Conservation (phyloP, 2,113 vertebrate species). For the Parus major region DNA sequence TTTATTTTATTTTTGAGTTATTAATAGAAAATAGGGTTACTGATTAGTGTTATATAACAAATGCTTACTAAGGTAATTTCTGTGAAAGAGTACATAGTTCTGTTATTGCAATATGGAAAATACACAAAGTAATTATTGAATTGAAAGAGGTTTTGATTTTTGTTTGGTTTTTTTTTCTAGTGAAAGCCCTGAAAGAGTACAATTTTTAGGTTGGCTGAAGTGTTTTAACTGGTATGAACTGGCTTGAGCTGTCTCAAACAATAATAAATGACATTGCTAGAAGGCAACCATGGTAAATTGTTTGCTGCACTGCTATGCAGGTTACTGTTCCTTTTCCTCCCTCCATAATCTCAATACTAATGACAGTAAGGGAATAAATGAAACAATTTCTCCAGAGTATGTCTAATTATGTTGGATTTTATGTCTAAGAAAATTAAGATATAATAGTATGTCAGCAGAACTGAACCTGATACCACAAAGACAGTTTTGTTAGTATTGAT, state of each 20-base stretch:
- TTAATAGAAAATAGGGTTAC: neutral
- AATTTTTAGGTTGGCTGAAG: constrained; percentile 14
- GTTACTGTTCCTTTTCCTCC: neutral
- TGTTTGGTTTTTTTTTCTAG: neutral
- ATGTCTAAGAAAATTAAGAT: constrained; percentile 50
- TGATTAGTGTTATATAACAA: neutral
- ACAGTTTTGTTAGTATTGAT: constrained; percentile 54
- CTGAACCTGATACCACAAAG: constrained; percentile 9
- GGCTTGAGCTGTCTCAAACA: neutral
- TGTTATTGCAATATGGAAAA: neutral
- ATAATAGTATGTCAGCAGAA: neutral
- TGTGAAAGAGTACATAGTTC: constrained; percentile 5
- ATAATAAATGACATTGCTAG: constrained; percentile 17
- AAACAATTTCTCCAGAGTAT: constrained; percentile 35
- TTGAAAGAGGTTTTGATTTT: neutral
- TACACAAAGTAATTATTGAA: neutral
- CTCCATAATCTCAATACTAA: constrained; percentile 14
- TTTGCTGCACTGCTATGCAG: neutral
- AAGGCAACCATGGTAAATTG: constrained; percentile 9
- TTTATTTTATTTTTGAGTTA: neutral
- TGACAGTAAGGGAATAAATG: constrained; percentile 29
- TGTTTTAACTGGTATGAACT: neutral
- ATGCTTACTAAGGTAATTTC: constrained; percentile 3
- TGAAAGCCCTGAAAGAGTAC: neutral
- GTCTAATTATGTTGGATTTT: constrained; percentile 64